Evolutionary conservation across 92 coral and sea anemone species (phyloP), one percentile per base, ranked within the genome.

Genomic region (Actinernus sp.): DNA sequence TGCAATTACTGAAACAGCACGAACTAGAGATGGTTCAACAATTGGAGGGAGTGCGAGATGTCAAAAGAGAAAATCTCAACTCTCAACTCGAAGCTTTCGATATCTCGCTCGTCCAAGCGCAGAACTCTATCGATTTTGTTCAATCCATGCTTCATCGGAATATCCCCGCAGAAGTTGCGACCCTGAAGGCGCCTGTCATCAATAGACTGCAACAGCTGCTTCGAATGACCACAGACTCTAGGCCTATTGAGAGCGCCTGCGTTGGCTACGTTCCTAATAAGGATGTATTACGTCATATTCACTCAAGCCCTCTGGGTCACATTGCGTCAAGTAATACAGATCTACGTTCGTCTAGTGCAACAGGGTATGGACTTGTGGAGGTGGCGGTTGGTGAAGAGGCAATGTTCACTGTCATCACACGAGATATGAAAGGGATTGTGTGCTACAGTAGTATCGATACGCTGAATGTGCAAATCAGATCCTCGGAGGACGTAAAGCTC

Each of bases 301-400:
- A 90, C 46, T 74, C 86, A 13, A 61, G 74, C 31, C 65, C 82
- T 30, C 74, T 86, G 26, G 97, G 97, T 19, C 72, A 76, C 16
- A 81, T 90, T 68, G 85, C 91, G 16, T 78, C 82, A 17, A 86
- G 97, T 78, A 86, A 76, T 38, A 86, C 97, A 0, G 97, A 90
- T 45, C 83, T 87, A 20, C 31, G 69, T 23, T 75, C 97, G 4
- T 69, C 89, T 14, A 49, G 58, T 17, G 81, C 89, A 9, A 82
- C 77, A 4, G 97, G 97, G 0, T 86, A 73, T 23, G 97, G 97
- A 23, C 61, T 90, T 26, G 31, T 25, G 1, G 85, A 81, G 31
- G 89, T 88, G 21, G 85, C 86, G 3, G 97, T 90, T 3, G 97
- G 89, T 2, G 97, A 90, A 46, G 97, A 90, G 32, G 73, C 97